Evolutionary conservation across 2,797 vertebrate genomes (phyloP), one percentile per base, ranked within the genome.

Genomic region (Sebastolobus alascanus): DNA sequence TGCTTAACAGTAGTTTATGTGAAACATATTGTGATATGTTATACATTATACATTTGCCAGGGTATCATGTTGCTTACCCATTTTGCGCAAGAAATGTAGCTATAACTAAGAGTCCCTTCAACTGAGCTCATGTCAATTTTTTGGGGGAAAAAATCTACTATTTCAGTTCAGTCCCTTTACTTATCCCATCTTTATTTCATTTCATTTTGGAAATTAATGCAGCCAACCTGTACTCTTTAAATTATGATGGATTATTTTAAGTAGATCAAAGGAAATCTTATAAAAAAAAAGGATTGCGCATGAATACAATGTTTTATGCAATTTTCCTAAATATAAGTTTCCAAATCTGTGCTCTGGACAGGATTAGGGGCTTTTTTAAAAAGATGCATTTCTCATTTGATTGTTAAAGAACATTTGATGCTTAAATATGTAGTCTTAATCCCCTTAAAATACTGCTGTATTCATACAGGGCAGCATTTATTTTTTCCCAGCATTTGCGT

Each of bases 221-320:
- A 56, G 54, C 33, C 78, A 93, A 93, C 85, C 79, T 93, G 88
- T 79, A 76, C 75, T 83, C 63, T 89, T 90, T 89, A 89, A 92
- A 84, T 83, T 38, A 73, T 79, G 27, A 71, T 78, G 84, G 87
- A 93, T 94, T 92, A 91, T 85, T 89, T 74, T 82, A 69, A 93
- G 82, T 56, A 81, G 91, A 94, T 93, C 73, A 93, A 81, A 84
- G 56, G 12, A 84, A 94, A 92, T 92, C 90, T 77, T 73, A 60
- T 88, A 73, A 91, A 87, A 68, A 25, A 25, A 87, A 80, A 1
- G 84, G 88, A 93, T 91, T 93, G 67, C 13, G 14, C 64, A 80
- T 78, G 59, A 90, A 90, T 82, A 80, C 76, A 79, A 80, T 85
- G 67, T 73, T 79, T 65, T 37, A 12, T 66, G 35, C 46, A 65